These are phyloP conservation scores for Syngnathoides biaculeatus DNA, from an alignment of 2,113 vertebrate species.

Conservation along the genomic window DNA sequence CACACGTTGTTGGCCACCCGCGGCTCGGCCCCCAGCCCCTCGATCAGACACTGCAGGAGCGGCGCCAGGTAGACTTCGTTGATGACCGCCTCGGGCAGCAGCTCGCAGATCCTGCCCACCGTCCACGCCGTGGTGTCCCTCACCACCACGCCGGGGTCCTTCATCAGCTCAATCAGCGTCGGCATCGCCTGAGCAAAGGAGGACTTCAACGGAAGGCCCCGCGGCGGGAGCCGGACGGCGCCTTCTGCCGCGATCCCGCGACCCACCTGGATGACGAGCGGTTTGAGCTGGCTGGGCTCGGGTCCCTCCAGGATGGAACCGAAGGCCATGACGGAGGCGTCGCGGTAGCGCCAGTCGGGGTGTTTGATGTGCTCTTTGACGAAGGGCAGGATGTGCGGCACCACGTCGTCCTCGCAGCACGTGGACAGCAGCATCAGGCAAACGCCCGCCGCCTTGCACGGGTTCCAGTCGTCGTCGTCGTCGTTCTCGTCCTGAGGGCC, in stretches of 20 bases:
- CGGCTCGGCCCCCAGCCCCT: constrained; percentile 92
- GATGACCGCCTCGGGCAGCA: constrained; percentile 95
- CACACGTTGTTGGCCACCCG: constrained; percentile 97
- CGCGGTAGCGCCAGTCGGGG: constrained; percentile 90
- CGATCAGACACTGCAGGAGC: constrained; percentile 92
- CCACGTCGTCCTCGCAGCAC: constrained; percentile 96
- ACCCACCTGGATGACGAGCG: constrained; percentile 88
- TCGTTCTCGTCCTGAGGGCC: constrained; percentile 88
- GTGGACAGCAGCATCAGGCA: constrained; percentile 97
- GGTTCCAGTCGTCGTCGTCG: constrained; percentile 97
- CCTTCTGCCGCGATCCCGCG: background rate
- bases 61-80: constrained; percentile 91
- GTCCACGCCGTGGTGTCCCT: constrained; percentile 98
- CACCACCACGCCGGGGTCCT: constrained; percentile 95
- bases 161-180: constrained; percentile 96
- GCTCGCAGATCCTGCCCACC: constrained; percentile 92
- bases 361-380: constrained; percentile 97
- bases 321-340: constrained; percentile 98
- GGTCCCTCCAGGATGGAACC: constrained; percentile 96
- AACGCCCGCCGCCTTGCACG: constrained; percentile 93
- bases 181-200: constrained; percentile 82
- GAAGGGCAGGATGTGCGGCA: constrained; percentile 95
- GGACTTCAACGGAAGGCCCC: too few relatives aligned
- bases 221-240: too few relatives aligned
- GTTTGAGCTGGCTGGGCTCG: constrained; percentile 93